Evolutionary conservation across 2,888 invertebrate genomes (phyloP), one percentile per base, ranked within the genome.

Genomic region (Athalia rosae): DNA sequence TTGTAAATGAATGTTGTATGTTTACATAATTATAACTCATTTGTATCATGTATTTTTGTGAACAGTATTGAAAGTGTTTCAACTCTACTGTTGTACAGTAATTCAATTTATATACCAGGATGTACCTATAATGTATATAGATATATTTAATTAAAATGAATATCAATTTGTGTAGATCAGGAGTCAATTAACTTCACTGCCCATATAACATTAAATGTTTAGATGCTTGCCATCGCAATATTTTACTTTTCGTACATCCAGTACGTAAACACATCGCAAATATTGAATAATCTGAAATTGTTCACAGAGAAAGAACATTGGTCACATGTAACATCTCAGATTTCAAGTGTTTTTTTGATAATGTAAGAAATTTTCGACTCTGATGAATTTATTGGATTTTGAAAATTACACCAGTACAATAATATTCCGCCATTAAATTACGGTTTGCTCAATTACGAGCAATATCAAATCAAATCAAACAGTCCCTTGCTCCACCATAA

Each of bases 101-200:
- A 86, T 80, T 85, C 80, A 85, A 84, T 89, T 81, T 86, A 87
- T 89, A 85, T 87, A 89, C 87, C 87, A 88, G 86, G 85, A 85
- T 87, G 88, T 89, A 89, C 86, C 86, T 89, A 89, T 86, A 88
- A 87, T 88, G 88, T 89, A 89, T 85, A 89, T 88, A 89, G 85
- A 88, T 89, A 88, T 89, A 89, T 89, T 89, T 88, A 85, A 89
- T 89, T 88, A 89, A 89, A 89, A 85, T 87, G 85, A 88, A 87
- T 87, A 88, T 88, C 87, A 86, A 87, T 88, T 88, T 89, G 88
- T 89, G 88, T 88, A 88, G 4, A 79, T 74, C 61, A 7, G 45
- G 15, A 56, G 15, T 48, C 47, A 15, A 50, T 41, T 28, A 28
- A 28, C 0, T 28, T 28, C 28, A 28, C 28, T 2, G 28, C 28